Conservation (phyloP, 2,797 vertebrate species). For the Neosilurus mollespiculum region DNA sequence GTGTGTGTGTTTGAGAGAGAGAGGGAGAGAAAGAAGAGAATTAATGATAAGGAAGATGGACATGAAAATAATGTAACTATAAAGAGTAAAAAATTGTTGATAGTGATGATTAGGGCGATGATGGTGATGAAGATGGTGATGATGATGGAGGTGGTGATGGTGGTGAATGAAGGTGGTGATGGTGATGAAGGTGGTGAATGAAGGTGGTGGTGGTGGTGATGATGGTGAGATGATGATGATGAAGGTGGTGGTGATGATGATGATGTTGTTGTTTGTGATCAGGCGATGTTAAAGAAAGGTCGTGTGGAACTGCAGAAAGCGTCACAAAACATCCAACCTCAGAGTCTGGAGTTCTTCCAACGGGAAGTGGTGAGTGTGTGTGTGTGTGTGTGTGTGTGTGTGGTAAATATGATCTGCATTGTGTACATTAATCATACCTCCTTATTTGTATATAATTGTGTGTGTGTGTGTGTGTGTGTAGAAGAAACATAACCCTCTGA, state of each 20-base stretch:
- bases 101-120: too few relatives aligned
- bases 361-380: constrained; percentile 22
- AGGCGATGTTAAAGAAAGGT: constrained; percentile 21
- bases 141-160: too few relatives aligned
- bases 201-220: too few relatives aligned
- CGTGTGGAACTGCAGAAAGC: constrained; percentile 20
- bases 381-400: background rate
- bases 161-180: too few relatives aligned
- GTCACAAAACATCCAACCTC: background rate
- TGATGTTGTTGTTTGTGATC: too few relatives aligned
- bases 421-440: background rate
- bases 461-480: background rate
- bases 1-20: background rate
- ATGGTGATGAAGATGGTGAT: too few relatives aligned
- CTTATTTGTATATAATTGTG: background rate
- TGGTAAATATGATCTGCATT: background rate
- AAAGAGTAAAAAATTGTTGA: background rate
- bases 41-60: too few relatives aligned
- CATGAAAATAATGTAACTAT: background rate
- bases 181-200: too few relatives aligned
- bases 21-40: background rate
- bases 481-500: constrained; percentile 3
- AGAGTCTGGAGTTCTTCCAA: background rate
- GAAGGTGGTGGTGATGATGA: too few relatives aligned
- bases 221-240: too few relatives aligned